phyloP scores from a whole-genome alignment of 2,113 vertebrate genomes.

The Cyanoramphus novaezelandiae region DNA sequence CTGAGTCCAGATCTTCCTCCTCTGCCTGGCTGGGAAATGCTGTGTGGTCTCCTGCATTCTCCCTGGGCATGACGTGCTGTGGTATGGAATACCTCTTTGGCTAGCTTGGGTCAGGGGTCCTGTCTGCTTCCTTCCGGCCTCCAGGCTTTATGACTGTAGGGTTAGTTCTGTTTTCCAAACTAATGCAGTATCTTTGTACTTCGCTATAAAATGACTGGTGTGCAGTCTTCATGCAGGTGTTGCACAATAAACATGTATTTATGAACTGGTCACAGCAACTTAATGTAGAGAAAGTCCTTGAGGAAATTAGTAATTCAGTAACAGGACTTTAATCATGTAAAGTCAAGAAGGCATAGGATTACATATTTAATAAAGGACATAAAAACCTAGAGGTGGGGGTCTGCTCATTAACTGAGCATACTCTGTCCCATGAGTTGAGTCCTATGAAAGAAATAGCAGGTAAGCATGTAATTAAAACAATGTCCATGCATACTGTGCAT shows the following conservation, averaged over 20 bases:
- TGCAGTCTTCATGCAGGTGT: not conserved
- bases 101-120: too few species aligned
- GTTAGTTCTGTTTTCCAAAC: not conserved
- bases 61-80: too few species aligned
- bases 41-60: too few species aligned
- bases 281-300: not conserved
- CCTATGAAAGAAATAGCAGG: not conserved
- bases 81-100: too few species aligned
- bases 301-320: not conserved
- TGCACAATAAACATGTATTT: not conserved
- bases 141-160: not conserved
- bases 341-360: not conserved
- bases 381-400: not conserved
- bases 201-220: not conserved
- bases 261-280: not conserved
- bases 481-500: rapidly evolving
- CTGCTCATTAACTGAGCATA: not conserved
- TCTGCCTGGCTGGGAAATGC: too few species aligned
- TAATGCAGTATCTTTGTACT: not conserved
- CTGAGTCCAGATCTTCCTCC: too few species aligned
- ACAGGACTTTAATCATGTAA: not conserved
- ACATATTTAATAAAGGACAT: not conserved
- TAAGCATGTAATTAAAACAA: not conserved
- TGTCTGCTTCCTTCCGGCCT: too few species aligned
- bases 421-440: not conserved